phyloP scores from a whole-genome alignment of 2,888 invertebrate species.

The Lingula anatina region DNA sequence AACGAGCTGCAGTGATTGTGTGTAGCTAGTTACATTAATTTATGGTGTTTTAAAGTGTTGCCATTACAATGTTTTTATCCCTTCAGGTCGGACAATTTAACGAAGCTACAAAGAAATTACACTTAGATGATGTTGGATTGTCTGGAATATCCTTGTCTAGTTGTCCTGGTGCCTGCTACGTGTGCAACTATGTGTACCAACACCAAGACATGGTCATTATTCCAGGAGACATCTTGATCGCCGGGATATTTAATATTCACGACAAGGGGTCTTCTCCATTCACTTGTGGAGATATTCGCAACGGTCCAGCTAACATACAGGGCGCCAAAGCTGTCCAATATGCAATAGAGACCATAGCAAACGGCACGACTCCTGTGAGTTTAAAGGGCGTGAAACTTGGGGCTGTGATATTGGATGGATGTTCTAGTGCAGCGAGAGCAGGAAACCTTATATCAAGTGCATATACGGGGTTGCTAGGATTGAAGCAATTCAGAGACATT shows the following conservation, averaged over 20 bases:
- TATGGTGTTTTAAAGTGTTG: no score
- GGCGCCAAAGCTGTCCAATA: background rate
- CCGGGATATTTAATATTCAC: constrained; percentile 26
- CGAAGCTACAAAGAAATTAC: no score
- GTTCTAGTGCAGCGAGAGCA: constrained; percentile 23
- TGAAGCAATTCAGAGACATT: no score
- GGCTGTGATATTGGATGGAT: constrained; percentile 33
- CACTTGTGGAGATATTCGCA: constrained; percentile 18
- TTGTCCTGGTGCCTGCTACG: constrained; percentile 23
- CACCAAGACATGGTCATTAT: constrained; percentile 29
- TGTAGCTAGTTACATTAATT: no score
- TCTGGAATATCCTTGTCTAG: no score
- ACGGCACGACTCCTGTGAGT: constrained; percentile 17
- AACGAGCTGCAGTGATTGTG: no score
- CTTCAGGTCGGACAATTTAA: no score
- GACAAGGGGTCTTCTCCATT: constrained; percentile 10
- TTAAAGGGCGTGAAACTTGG: constrained; percentile 29
- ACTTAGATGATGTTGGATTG: no score
- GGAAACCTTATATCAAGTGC: constrained; percentile 26
- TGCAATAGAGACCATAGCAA: background rate
- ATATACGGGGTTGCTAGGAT: constrained; percentile 33
- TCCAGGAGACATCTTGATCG: constrained; percentile 26
- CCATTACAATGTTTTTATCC: no score
- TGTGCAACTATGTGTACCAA: constrained; percentile 28
- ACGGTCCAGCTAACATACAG: background rate